Evolutionary conservation across 2,113 vertebrate genomes (phyloP), one percentile per base, ranked within the genome.

Genomic region (Chinchilla lanigera): DNA sequence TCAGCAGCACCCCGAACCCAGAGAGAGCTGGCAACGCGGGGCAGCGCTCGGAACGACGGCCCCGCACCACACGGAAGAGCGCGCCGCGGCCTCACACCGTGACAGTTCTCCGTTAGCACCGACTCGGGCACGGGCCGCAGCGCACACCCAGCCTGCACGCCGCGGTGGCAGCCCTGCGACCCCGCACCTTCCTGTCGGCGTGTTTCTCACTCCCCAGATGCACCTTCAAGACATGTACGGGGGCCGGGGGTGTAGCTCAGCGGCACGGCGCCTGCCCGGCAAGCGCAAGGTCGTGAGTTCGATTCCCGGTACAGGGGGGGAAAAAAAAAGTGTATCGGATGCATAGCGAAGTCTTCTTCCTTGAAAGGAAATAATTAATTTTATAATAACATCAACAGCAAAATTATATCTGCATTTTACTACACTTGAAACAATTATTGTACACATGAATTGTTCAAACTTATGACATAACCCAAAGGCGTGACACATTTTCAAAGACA

Each of bases 311-410:
- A n/a, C n/a, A n/a, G n/a, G n/a, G n/a, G n/a, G n/a, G n/a, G n/a
- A n/a, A n/a, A n/a, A n/a, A n/a, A n/a, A n/a, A 95, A 92, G 89
- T 47, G 0, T 0, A 60, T 44, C 52, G 52, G 28, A 47, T 26
- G 35, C 44, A 61, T 50, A 35, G 71, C 41, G 89, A 86, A 83
- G 7, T 73, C 38, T 61, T 89, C 35, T 78, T 86, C 28, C 71
- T 1, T 80, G 11, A 69, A 12, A 2, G 4, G 28, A 78, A 95
- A 86, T 44, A 87, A 56, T 89, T 94, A 91, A 96, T 89, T 67
- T 94, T 93, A 89, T 47, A 82, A 67, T 54, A 82, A 88, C 50
- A 91, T 20, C 22, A 83, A 90, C n/a, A 67, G 89, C 50, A 93
- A 95, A 75, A 87, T 52, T 61, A 73, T 41, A 86, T 5, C 8